phyloP scores from a whole-genome alignment of 2,113 vertebrate species.

The Delphinapterus leucas region DNA sequence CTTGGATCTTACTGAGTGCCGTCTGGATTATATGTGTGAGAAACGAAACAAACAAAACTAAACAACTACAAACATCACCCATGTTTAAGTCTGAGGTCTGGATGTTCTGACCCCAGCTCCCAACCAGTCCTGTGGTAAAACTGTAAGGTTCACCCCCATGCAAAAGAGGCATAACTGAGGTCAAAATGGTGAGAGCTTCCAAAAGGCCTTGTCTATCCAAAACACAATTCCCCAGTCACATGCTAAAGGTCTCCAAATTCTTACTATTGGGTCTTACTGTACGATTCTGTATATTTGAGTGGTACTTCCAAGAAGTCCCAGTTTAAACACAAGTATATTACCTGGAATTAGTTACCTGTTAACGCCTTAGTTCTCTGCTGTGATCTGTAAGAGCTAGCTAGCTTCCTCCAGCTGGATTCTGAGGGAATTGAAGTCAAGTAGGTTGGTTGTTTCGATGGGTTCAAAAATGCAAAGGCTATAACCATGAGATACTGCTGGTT shows the following conservation, averaged over 20 bases:
- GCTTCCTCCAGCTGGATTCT: background rate
- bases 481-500: background rate
- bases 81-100: slow-evolving; percentile 35
- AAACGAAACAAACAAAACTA: slow-evolving; percentile 56
- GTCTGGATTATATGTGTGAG: slow-evolving; percentile 56
- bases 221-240: background rate
- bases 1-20: slow-evolving; percentile 51
- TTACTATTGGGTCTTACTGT: background rate
- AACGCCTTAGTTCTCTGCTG: background rate
- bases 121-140: background rate
- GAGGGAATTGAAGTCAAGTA: background rate
- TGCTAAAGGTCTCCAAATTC: background rate
- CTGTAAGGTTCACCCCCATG: background rate
- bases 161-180: background rate
- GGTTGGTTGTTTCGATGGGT: background rate
- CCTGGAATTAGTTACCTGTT: background rate
- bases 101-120: background rate
- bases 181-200: background rate
- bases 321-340: background rate
- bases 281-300: background rate
- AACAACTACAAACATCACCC: slow-evolving; percentile 14
- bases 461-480: background rate
- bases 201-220: background rate
- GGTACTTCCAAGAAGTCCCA: background rate
- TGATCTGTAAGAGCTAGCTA: background rate